A percentile compares a stretch with the other conserved stretches of the same genome.
phyloP scores from a whole-genome alignment of 2,888 invertebrate genomes.

The Andricus quercusramuli region DNA sequence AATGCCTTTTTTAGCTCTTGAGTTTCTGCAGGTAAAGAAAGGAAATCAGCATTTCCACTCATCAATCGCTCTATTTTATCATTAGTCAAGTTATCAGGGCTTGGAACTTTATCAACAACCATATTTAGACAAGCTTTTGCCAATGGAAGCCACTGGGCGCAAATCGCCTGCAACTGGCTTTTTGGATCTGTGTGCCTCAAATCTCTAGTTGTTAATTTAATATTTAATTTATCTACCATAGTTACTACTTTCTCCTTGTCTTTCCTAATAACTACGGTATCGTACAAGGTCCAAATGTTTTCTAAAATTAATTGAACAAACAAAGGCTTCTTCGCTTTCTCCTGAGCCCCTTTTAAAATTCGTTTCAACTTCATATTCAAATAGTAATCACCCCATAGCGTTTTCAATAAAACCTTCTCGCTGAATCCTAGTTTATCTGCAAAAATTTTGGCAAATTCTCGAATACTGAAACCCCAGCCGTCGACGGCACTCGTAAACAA shows the following conservation, averaged over 20 bases:
- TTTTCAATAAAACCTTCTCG: conserved; percentile 86
- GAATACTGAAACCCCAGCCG: conserved; percentile 94
- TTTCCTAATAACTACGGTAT: conserved; percentile 87
- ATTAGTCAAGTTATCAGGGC: conserved; percentile 87
- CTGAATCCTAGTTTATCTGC: conserved; percentile 87
- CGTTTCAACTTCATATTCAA: conserved; percentile 91
- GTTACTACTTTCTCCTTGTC: conserved; percentile 86
- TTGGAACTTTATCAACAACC: conserved; percentile 90
- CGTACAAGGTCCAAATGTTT: conserved; percentile 94
- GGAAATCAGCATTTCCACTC: conserved; percentile 85
- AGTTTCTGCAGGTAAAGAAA: conserved; percentile 85
- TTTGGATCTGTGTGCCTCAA: conserved; percentile 88
- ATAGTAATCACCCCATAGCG: conserved; percentile 97
- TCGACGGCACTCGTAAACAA: conserved; percentile 97
- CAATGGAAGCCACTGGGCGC: conserved; percentile 94
- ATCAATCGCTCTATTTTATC: conserved; percentile 92
- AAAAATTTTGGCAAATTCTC: conserved; percentile 90
- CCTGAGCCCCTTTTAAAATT: conserved; percentile 92
- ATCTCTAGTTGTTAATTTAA: conserved; percentile 88
- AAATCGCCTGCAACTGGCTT: conserved; percentile 89
- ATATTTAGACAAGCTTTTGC: conserved; percentile 90
- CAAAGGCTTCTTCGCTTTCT: conserved; percentile 94
- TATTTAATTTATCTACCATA: conserved; percentile 88
- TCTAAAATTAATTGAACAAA: conserved; percentile 96
- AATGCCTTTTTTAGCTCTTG: conserved; percentile 86